These are phyloP conservation scores for Tribolium castaneum DNA, from an alignment of 1,140 invertebrate genomes.

Conservation along the genomic window DNA sequence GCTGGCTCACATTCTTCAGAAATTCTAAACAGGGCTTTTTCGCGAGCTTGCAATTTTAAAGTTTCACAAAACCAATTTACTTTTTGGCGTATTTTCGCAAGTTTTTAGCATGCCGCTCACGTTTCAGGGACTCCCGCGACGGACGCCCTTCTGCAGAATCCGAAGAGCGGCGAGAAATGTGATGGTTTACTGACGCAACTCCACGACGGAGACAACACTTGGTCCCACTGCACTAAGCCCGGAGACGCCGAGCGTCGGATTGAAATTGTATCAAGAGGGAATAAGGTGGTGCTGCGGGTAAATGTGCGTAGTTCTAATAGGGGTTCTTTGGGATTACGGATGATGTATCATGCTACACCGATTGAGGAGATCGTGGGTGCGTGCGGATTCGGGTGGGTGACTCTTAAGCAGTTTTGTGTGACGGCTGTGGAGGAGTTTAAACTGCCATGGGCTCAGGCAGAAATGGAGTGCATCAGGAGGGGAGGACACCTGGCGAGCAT, in stretches of 20 bases:
- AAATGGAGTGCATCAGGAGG: slow-evolving; percentile 70
- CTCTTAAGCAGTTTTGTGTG: slow-evolving; percentile 71
- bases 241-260: slow-evolving; percentile 68
- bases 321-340: slow-evolving; percentile 60
- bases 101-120: slow-evolving; percentile 4
- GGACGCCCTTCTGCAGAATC: slow-evolving; percentile 47
- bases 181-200: slow-evolving; percentile 67
- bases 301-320: slow-evolving; percentile 59
- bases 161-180: slow-evolving; percentile 60
- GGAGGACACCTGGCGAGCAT: slow-evolving; percentile 76
- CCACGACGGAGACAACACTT: slow-evolving; percentile 67
- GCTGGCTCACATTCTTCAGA: too few relatives aligned
- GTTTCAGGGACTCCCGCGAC: slow-evolving; percentile 51
- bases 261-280: slow-evolving; percentile 69
- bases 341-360: slow-evolving; percentile 66
- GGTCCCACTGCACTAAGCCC: slow-evolving; percentile 69
- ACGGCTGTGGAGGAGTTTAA: slow-evolving; percentile 68
- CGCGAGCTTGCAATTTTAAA: background rate
- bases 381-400: slow-evolving; percentile 75
- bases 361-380: slow-evolving; percentile 68
- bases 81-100: background rate
- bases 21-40: too few relatives aligned
- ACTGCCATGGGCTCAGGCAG: slow-evolving; percentile 73
- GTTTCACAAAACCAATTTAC: background rate
- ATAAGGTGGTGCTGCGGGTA: slow-evolving; percentile 66